A percentile compares a stretch with the other conserved stretches of the same genome.
Evolutionary conservation across 2,888 invertebrate species (phyloP).

Genomic region (Ashinkailepas kermadecensis): DNA sequence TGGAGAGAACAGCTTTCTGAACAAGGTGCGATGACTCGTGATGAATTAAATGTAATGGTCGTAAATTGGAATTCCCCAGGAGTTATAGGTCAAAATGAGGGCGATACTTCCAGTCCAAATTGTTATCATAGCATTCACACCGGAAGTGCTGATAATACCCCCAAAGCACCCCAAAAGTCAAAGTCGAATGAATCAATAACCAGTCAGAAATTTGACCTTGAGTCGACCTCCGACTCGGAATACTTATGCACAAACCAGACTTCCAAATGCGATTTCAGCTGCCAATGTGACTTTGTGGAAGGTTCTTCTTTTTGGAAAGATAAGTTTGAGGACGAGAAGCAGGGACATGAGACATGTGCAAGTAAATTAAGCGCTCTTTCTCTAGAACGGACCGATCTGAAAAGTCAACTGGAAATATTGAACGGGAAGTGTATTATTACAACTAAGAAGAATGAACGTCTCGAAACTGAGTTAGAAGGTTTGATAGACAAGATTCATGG

Average conservation of each 20-base stretch:
- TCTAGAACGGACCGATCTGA: background rate
- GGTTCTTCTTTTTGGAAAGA: background rate
- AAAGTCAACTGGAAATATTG: background rate
- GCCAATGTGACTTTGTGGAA: background rate
- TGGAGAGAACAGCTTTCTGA: background rate
- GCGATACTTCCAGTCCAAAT: background rate
- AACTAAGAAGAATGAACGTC: background rate
- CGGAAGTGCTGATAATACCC: background rate
- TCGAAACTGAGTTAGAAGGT: background rate
- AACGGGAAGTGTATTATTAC: background rate
- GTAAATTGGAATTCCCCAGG: background rate
- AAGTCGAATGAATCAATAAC: background rate
- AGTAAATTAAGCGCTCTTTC: background rate
- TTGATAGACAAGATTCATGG: slow-evolving; percentile 1
- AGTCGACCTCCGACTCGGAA: background rate
- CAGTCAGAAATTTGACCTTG: background rate
- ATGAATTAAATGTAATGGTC: background rate
- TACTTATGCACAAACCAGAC: background rate
- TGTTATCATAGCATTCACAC: background rate
- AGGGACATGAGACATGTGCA: background rate
- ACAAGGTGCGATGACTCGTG: background rate
- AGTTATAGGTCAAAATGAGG: background rate
- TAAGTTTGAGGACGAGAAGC: background rate
- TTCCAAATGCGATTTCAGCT: background rate
- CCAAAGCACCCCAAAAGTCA: background rate